Evolutionary conservation across 2,888 invertebrate species (phyloP).

Genomic region (Ectobius pallidus): DNA sequence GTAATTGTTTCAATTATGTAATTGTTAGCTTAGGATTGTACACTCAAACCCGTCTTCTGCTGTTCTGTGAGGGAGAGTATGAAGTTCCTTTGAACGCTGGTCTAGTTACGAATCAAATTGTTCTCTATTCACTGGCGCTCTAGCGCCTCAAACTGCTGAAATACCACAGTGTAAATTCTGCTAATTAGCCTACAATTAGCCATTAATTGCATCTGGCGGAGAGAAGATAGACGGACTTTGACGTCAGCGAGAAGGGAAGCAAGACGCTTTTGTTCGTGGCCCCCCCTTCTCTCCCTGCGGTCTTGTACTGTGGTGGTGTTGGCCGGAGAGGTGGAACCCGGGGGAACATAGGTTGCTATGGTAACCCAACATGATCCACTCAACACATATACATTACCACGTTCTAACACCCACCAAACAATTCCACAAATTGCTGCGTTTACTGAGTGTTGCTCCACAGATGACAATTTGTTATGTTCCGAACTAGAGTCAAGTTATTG

Average conservation of each 20-base stretch:
- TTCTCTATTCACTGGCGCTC: not conserved
- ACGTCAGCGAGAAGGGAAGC: not conserved
- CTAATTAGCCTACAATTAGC: conserved; percentile 39
- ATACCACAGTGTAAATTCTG: conserved; percentile 29
- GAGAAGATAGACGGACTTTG: not conserved
- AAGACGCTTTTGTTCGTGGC: not conserved
- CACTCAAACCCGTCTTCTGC: too few species aligned
- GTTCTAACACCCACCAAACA: not conserved
- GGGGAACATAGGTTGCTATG: conserved; percentile 9
- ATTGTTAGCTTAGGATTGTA: too few species aligned
- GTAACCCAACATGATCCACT: not conserved
- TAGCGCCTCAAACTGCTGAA: not conserved
- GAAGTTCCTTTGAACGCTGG: too few species aligned
- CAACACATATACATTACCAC: not conserved
- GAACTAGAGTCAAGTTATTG: not conserved
- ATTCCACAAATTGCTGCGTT: conserved; percentile 9
- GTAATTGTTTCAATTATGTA: too few species aligned
- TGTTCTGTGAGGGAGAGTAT: too few species aligned
- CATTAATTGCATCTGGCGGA: conserved; percentile 36
- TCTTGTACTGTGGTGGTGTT: conserved; percentile 9
- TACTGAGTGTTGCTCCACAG: not conserved
- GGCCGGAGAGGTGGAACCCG: not conserved
- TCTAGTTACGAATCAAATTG: not conserved
- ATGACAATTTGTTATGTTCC: not conserved
- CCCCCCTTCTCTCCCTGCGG: not conserved